Percentiles rank a stretch among this genome's conserved stretches.
These are phyloP conservation scores for Drosophila miranda DNA, from an alignment of 1,140 invertebrate genomes.

Conservation along the genomic window DNA sequence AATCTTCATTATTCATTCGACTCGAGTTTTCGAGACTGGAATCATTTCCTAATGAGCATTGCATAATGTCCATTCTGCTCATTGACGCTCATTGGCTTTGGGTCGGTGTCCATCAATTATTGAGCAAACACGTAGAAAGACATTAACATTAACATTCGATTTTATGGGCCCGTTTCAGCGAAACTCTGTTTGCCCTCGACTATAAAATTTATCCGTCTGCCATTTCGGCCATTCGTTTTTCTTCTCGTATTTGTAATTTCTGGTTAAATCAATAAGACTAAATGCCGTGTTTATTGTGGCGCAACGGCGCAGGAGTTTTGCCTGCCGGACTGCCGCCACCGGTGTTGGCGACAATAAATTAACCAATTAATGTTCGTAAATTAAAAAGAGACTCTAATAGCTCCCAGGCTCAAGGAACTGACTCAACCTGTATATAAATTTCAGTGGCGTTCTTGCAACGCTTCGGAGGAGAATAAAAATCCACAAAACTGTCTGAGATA, in stretches of 20 bases:
- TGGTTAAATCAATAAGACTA: constrained; percentile 54
- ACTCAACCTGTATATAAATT: constrained; percentile 23
- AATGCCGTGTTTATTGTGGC: constrained; percentile 55
- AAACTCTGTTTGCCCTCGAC: constrained; percentile 31
- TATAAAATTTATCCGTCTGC: constrained; percentile 42
- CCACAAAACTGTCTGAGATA: background rate
- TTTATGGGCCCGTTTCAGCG: constrained; percentile 19
- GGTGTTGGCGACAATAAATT: constrained; percentile 50
- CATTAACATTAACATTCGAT: constrained; percentile 26
- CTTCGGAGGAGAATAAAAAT: background rate
- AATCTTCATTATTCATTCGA: constrained; percentile 12
- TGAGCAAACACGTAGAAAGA: constrained; percentile 29
- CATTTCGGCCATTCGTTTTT: constrained; percentile 36
- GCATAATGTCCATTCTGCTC: constrained; percentile 15
- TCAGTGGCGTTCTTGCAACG: constrained; percentile 1
- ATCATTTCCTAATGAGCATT: constrained; percentile 10
- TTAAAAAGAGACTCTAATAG: constrained; percentile 35
- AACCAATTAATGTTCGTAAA: constrained; percentile 60
- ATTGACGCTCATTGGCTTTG: too few species aligned
- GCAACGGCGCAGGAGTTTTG: constrained; percentile 23
- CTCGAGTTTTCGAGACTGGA: background rate
- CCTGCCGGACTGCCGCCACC: background rate
- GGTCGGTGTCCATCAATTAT: constrained; percentile 45
- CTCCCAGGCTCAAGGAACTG: constrained; percentile 1
- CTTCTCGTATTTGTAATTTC: constrained; percentile 6